Percentiles rank a stretch among this genome's conserved stretches.
Evolutionary conservation across 2,888 invertebrate genomes (phyloP).

Genomic region (Gymnocheta viridis): DNA sequence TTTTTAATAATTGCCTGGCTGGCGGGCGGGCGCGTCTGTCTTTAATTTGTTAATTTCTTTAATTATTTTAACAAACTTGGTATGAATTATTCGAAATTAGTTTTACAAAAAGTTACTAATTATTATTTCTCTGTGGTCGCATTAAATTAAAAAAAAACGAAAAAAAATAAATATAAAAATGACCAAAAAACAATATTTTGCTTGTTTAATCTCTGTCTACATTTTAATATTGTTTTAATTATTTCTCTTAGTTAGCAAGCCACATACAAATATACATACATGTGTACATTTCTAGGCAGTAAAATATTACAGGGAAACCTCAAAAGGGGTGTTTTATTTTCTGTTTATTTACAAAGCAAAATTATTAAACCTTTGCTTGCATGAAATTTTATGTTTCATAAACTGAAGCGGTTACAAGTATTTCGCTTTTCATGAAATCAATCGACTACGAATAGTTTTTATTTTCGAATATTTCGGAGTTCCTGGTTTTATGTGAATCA

Average conservation of each 20-base stretch:
- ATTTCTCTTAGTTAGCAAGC: neutral
- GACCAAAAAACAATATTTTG: neutral
- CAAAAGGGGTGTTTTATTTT: neutral
- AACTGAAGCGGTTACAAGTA: too few relatives aligned
- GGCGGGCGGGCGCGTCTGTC: constrained; percentile 17
- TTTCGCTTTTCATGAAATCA: too few relatives aligned
- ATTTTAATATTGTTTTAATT: neutral
- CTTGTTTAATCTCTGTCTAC: neutral
- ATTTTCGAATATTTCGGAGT: too few relatives aligned
- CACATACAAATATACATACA: neutral
- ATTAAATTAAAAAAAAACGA: constrained; percentile 22
- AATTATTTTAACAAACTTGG: constrained; percentile 22
- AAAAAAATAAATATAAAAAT: too few relatives aligned
- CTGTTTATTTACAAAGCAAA: too few relatives aligned
- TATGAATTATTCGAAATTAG: constrained; percentile 29
- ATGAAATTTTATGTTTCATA: too few relatives aligned
- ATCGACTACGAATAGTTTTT: too few relatives aligned
- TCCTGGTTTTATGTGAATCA: too few relatives aligned
- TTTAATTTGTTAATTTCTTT: constrained; percentile 22
- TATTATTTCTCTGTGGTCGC: constrained; percentile 51
- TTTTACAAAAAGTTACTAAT: constrained; percentile 47
- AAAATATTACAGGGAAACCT: neutral
- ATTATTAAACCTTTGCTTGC: too few relatives aligned
- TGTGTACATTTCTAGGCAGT: neutral
- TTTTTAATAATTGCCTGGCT: neutral